Evolutionary conservation across 2,888 invertebrate genomes (phyloP), one percentile per base, ranked within the genome.

Genomic region (Homarus gammarus): DNA sequence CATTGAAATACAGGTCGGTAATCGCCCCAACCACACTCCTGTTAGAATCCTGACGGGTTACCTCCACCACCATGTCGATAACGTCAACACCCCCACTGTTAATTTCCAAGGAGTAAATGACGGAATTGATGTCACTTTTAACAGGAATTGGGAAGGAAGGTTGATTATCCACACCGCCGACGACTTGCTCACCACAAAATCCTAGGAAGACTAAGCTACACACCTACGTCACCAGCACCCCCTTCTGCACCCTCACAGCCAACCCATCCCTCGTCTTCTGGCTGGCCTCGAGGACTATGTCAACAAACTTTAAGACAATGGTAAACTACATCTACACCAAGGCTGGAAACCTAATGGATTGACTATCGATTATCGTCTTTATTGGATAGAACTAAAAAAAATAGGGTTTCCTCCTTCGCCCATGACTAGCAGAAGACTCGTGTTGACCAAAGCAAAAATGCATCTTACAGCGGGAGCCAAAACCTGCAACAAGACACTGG

Each of bases 1-100:
- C 51, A 49, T 27, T 38, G 86, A 87, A 87, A 79, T 79, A 87
- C n/a, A 87, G 86, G 61, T 79, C 79, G 15, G 79, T 72, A 27
- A 87, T 72, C 18, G 79, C 44, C 33, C 86, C 86, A 49, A 87
- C 72, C 56, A 72, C 56, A 22, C 72, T 49, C 70, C 44, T 27
- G 10, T 72, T 49, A 5, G 86, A 87, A 36, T 38, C 79, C 18
- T 68, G n/a, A 12, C 78, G 27, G 31, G 27, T 56, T 38, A n/a
- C n/a, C n/a, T n/a, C n/a, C n/a, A n/a, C n/a, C n/a, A n/a, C n/a
- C n/a, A n/a, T n/a, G n/a, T n/a, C n/a, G n/a, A n/a, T n/a, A n/a
- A n/a, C n/a, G n/a, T n/a, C n/a, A n/a, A n/a, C n/a, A n/a, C n/a
- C n/a, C n/a, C n/a, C n/a, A n/a, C n/a, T n/a, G n/a, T n/a, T n/a